These are phyloP conservation scores for Grammomys surdaster DNA, from an alignment of 2,113 vertebrate species.

Conservation along the genomic window DNA sequence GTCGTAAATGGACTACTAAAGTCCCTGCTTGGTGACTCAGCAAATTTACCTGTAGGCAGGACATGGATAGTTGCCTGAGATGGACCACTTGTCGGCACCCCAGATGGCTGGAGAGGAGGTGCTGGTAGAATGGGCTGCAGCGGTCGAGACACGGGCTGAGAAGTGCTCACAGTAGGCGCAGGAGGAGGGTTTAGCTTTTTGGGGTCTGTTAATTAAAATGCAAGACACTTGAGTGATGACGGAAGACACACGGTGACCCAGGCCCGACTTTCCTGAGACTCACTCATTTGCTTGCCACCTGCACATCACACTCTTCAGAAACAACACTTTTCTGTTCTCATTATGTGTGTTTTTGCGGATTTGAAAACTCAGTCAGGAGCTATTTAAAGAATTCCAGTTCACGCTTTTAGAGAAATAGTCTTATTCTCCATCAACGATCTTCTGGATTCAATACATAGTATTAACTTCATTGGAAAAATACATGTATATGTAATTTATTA, in stretches of 20 bases:
- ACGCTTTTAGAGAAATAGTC: slow-evolving; percentile 34
- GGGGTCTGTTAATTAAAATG: slow-evolving; percentile 80
- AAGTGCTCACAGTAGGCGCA: slow-evolving; percentile 74
- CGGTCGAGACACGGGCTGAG: slow-evolving; percentile 83
- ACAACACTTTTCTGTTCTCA: slow-evolving; percentile 28
- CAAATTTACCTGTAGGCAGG: slow-evolving; percentile 87
- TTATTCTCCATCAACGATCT: not conserved
- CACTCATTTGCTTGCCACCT: not conserved
- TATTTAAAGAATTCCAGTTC: slow-evolving; percentile 46
- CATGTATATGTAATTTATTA: not conserved
- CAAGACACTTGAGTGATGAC: not conserved
- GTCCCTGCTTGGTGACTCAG: not conserved
- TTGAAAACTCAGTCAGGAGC: slow-evolving; percentile 35
- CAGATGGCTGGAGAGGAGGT: slow-evolving; percentile 82
- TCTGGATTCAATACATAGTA: slow-evolving; percentile 24
- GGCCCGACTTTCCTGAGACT: not conserved
- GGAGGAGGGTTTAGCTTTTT: slow-evolving; percentile 85
- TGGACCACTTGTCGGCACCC: slow-evolving; percentile 86
- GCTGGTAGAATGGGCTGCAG: slow-evolving; percentile 85
- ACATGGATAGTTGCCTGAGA: slow-evolving; percentile 89
- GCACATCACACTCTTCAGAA: not conserved
- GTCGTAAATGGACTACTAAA: not conserved
- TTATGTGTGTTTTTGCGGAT: not conserved
- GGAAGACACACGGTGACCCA: not conserved
- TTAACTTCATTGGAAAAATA: not conserved